Evolutionary conservation across 2,797 vertebrate species (phyloP), one percentile per base, ranked within the genome.

Genomic region (Dendrocincla tyrannina): DNA sequence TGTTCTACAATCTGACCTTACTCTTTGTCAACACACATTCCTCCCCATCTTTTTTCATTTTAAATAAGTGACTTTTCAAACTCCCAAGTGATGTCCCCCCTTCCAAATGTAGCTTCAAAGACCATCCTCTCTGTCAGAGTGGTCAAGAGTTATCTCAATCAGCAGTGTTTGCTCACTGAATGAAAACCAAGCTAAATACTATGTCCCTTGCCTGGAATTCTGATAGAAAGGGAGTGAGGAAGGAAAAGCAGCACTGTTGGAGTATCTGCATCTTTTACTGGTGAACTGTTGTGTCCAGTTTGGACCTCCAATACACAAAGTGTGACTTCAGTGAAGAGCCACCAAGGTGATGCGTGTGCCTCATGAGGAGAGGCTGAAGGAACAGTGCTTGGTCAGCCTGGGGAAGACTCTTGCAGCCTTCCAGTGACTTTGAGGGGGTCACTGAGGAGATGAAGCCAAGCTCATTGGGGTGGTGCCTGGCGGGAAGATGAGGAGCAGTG

Each of bases 1-100:
- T 18, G 56, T 78, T 52, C 46, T 59, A 23, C 49, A 69, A 25
- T n/a, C 44, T 56, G 58, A 52, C 24, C 14, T 73, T 56, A 23
- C n/a, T 32, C 1, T 56, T 1, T 25, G 37, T 50, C 58, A 42
- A n/a, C 17, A 32, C 24, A 5, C 1, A 0, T n/a, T 91, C 64
- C 28, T 89, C 32, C 32, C 77, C 11, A 20, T 50, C 9, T 41
- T 66, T 70, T 74, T 41, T 60, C 44, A 9, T 49, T 80, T 79
- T 46, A 30, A 58, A 5, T 60, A 44, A 39, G 27, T 39, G 67
- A 58, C 32, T 58, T 63, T 58, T 74, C 55, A 39, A 62, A 62
- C 69, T 74, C 78, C 9, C 5, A n/a, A 3, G 7, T 30, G 46
- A 18, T 72, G 47, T 56, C 59, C 13, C 24, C 20, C 8, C 7